These are phyloP conservation scores for Hippocampus mohnikei DNA, from an alignment of 2,113 vertebrate species.

Conservation along the genomic window DNA sequence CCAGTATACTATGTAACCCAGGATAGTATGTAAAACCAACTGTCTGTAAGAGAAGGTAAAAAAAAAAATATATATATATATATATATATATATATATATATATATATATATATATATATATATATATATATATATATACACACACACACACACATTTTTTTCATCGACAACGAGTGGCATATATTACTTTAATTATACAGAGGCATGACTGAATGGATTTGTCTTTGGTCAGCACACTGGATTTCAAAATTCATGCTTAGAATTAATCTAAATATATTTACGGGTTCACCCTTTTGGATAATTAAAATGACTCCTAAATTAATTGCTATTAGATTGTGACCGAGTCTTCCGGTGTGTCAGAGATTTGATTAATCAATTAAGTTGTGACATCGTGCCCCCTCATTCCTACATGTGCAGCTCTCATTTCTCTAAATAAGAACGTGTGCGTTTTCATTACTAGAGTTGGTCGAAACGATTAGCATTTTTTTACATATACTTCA, in stretches of 20 bases:
- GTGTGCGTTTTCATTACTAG: not conserved
- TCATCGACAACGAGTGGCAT: not conserved
- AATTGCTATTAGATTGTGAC: slow-evolving; percentile 9
- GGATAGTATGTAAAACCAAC: not conserved
- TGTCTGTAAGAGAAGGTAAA: too few relatives aligned
- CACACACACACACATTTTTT: too few relatives aligned
- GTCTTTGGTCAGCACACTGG: not conserved
- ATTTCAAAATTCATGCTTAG: not conserved
- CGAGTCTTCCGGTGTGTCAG: not conserved
- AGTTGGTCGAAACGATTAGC: not conserved
- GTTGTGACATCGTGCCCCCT: not conserved
- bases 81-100: too few relatives aligned
- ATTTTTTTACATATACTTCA: not conserved
- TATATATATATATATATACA: too few relatives aligned
- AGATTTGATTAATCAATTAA: slow-evolving; percentile 12
- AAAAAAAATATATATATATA: too few relatives aligned
- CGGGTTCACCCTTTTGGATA: slow-evolving; percentile 11
- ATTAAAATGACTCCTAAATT: slow-evolving; percentile 7
- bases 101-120: too few relatives aligned
- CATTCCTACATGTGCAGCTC: not conserved
- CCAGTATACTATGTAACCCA: not conserved
- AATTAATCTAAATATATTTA: not conserved
- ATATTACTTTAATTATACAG: not conserved
- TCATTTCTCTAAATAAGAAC: not conserved
- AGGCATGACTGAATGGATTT: not conserved